These are phyloP conservation scores for Zelostemma sp. DNA, from an alignment of 1,140 invertebrate genomes.

Conservation along the genomic window DNA sequence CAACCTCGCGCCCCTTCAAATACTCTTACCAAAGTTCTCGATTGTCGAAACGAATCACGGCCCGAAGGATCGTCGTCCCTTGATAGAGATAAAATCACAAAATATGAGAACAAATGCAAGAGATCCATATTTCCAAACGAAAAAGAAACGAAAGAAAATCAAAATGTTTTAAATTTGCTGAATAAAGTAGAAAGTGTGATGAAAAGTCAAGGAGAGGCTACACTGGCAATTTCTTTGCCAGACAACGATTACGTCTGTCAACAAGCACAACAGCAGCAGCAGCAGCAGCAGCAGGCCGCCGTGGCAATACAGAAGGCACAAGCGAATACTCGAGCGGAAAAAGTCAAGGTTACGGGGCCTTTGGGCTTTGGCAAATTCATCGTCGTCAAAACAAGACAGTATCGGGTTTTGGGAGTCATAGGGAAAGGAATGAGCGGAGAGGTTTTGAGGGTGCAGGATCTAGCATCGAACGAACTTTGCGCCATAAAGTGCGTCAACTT, in stretches of 20 bases:
- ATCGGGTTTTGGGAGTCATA: slow-evolving; percentile 61
- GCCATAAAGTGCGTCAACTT: slow-evolving; percentile 74
- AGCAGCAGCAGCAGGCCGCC: background rate
- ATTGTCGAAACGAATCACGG: too few species aligned
- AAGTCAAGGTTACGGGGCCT: background rate
- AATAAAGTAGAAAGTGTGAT: background rate
- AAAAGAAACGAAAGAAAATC: slow-evolving; percentile 15
- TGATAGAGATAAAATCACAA: too few species aligned
- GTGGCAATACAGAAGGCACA: too few species aligned
- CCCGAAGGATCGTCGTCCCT: too few species aligned
- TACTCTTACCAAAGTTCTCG: too few species aligned
- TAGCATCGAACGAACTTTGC: slow-evolving; percentile 66
- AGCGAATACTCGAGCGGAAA: too few species aligned
- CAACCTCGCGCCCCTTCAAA: too few species aligned
- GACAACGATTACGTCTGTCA: too few species aligned
- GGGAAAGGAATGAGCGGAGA: slow-evolving; percentile 76
- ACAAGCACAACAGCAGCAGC: too few species aligned
- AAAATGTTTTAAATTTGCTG: background rate
- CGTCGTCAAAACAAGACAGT: slow-evolving; percentile 58
- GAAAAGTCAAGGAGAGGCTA: too few species aligned
- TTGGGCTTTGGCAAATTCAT: slow-evolving; percentile 14
- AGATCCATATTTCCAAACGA: slow-evolving; percentile 17
- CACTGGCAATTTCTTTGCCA: too few species aligned
- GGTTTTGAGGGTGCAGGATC: slow-evolving; percentile 69
- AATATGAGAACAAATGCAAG: slow-evolving; percentile 12